These are phyloP conservation scores for Sigmodon hispidus DNA, from an alignment of 2,113 vertebrate species.

Conservation along the genomic window DNA sequence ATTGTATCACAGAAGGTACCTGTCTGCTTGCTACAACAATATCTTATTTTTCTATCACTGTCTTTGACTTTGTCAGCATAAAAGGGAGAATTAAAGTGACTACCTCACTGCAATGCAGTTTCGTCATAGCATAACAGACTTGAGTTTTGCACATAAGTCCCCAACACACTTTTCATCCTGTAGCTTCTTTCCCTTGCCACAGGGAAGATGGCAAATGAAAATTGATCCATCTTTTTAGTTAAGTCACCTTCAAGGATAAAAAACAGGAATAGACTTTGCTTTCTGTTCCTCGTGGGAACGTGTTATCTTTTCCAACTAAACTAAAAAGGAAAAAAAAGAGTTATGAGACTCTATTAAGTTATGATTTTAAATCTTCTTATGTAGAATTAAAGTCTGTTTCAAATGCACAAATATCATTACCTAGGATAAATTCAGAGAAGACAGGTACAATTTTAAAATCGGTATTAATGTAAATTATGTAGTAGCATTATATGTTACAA, in stretches of 20 bases:
- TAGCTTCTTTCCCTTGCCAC: conserved; percentile 20
- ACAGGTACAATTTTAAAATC: conserved; percentile 86
- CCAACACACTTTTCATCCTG: not conserved
- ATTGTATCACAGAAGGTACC: not conserved
- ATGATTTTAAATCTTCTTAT: not conserved
- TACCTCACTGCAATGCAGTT: not conserved
- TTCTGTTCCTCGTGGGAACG: not conserved
- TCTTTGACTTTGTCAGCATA: not conserved
- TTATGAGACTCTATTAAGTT: not conserved
- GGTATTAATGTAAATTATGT: conserved; percentile 88
- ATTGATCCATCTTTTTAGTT: conserved; percentile 39
- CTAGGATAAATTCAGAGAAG: conserved; percentile 87
- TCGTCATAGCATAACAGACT: not conserved
- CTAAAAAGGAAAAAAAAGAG: not conserved
- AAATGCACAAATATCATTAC: conserved; percentile 87
- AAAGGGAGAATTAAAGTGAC: not conserved
- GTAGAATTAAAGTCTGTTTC: conserved; percentile 74
- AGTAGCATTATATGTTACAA: not conserved
- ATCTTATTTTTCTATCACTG: not conserved
- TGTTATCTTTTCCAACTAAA: not conserved
- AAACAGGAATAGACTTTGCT: conserved; percentile 12
- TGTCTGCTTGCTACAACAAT: not conserved
- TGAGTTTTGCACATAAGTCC: not conserved
- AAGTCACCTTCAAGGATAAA: conserved; percentile 59
- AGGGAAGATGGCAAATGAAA: conserved; percentile 55